Evolutionary conservation across 2,113 vertebrate species (phyloP).

Genomic region (Procavia capensis): DNA sequence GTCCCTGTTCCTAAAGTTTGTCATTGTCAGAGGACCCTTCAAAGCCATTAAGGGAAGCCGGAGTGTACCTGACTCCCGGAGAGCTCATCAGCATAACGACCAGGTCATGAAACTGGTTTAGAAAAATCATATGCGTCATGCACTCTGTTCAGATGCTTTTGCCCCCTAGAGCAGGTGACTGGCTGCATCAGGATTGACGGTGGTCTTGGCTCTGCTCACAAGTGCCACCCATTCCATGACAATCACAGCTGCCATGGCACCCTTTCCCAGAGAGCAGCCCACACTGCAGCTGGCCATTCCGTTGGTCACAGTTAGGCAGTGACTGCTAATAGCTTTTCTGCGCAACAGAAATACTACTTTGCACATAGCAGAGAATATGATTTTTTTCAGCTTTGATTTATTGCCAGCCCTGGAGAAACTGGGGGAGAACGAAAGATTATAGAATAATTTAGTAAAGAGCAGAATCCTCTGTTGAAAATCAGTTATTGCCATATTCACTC

Average conservation of each 20-base stretch:
- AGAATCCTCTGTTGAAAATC: conserved; percentile 22
- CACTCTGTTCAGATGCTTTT: not conserved
- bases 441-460: conserved; percentile 41
- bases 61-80: not conserved
- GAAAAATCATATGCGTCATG: not conserved
- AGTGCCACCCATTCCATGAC: not conserved
- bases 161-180: not conserved
- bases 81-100: not conserved
- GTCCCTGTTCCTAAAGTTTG: not conserved
- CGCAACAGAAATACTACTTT: not conserved
- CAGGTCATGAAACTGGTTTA: not conserved
- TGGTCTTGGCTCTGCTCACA: not conserved
- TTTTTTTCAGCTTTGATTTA: conserved; percentile 49
- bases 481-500: not conserved
- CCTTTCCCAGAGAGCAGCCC: not conserved
- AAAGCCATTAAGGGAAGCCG: not conserved
- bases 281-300: not conserved
- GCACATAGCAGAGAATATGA: not conserved
- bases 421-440: not conserved
- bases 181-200: not conserved
- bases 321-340: not conserved
- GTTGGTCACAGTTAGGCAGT: not conserved
- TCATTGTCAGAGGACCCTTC: not conserved
- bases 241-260: not conserved
- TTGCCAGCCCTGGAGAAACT: conserved; percentile 13